These are phyloP conservation scores for Lamprologus callipterus DNA, from an alignment of 2,113 vertebrate species.

Conservation along the genomic window DNA sequence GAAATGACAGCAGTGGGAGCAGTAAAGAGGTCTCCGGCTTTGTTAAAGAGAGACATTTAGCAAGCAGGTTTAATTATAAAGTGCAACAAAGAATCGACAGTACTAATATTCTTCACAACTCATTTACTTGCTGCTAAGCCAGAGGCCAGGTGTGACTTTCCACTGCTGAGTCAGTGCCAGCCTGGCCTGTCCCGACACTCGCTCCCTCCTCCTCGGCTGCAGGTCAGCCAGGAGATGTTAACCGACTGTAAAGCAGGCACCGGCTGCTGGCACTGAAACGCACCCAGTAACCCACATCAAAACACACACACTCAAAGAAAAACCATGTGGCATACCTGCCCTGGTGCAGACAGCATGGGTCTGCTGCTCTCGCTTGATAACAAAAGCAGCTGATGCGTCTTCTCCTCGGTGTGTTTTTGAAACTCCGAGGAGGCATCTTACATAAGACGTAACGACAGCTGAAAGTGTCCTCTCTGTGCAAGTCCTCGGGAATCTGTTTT, in stretches of 20 bases:
- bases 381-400: neutral
- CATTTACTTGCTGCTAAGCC: neutral
- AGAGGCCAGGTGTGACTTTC: slow-evolving; percentile 58
- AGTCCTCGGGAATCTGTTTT: slow-evolving; percentile 23
- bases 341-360: neutral
- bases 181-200: neutral
- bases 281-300: slow-evolving; percentile 47
- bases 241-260: slow-evolving; percentile 16
- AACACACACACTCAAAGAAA: neutral
- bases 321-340: neutral
- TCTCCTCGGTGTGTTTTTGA: neutral
- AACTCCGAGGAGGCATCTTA: slow-evolving; percentile 16
- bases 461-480: slow-evolving; percentile 17
- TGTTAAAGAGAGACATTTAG: neutral
- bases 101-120: slow-evolving; percentile 28
- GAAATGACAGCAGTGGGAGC: neutral
- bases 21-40: neutral
- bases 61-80: neutral
- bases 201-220: neutral
- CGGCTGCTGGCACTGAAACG: slow-evolving; percentile 32
- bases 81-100: slow-evolving; percentile 30
- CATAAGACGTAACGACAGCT: neutral
- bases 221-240: slow-evolving; percentile 47
- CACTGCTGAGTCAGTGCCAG: slow-evolving; percentile 35
- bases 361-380: slow-evolving; percentile 7